Percentiles rank a stretch among this genome's conserved stretches.
phyloP scores from a whole-genome alignment of 2,888 invertebrate genomes.

The Drosophila fulvimacula region DNA sequence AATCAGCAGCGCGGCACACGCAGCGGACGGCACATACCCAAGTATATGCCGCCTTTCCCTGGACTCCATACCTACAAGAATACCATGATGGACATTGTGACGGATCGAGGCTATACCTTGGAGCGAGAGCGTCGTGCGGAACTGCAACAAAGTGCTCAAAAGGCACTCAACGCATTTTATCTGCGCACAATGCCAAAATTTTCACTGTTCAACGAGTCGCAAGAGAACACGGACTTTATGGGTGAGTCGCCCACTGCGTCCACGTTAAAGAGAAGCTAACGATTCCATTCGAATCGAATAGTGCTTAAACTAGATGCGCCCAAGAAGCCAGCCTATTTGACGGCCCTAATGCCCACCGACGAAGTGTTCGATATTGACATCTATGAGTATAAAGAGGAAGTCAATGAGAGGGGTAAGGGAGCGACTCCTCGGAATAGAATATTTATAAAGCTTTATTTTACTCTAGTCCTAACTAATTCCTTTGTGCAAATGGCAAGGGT shows the following conservation, averaged over 20 bases:
- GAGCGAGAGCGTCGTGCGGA: conserved; percentile 21
- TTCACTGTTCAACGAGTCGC: conserved; percentile 8
- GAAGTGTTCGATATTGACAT: conserved; percentile 32
- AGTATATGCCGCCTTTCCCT: conserved; percentile 47
- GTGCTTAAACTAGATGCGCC: conserved; percentile 4
- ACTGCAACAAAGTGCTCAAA: neutral
- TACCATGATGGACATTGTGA: conserved; percentile 11
- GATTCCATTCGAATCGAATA: neutral
- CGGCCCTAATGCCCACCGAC: conserved; percentile 42
- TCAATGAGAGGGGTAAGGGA: conserved; percentile 11
- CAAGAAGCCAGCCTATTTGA: conserved; percentile 23
- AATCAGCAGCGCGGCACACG: conserved; percentile 3
- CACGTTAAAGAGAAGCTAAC: neutral
- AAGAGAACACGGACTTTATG: neutral
- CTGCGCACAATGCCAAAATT: neutral
- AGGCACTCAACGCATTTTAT: conserved; percentile 35
- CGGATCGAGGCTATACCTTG: neutral
- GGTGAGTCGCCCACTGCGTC: conserved; percentile 2
- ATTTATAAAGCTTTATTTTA: neutral
- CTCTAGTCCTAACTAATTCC: conserved; percentile 1
- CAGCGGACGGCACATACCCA: conserved; percentile 40
- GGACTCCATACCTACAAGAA: conserved; percentile 41
- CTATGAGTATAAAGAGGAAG: conserved; percentile 15
- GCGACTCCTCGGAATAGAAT: neutral
- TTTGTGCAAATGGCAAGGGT: conserved; percentile 19